Conservation (phyloP, 2,888 invertebrate genomes). For the Adelognathus sp. region DNA sequence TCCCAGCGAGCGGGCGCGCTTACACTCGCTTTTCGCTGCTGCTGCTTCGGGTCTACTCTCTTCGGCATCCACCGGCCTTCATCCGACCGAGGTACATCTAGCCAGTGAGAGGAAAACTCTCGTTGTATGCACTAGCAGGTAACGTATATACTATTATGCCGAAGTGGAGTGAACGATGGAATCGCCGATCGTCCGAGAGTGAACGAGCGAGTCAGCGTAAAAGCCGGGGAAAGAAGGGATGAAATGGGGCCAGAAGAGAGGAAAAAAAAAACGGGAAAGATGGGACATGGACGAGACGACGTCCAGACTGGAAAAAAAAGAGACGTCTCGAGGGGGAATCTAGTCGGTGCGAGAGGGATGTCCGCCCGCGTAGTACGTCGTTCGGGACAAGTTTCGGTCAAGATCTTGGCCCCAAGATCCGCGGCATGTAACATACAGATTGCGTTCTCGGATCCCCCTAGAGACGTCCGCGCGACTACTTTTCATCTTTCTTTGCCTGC, state of each 20-base stretch:
- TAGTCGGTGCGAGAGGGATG: constrained; percentile 33
- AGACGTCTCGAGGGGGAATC: constrained; percentile 4
- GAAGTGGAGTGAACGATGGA: constrained; percentile 46
- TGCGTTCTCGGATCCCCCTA: constrained; percentile 12
- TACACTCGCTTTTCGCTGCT: constrained; percentile 45
- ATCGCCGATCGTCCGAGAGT: constrained; percentile 54
- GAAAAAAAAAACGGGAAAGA: background rate
- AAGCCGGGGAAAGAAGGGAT: constrained; percentile 24
- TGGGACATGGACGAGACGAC: background rate
- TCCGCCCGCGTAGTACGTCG: constrained; percentile 23
- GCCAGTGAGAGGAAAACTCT: constrained; percentile 5
- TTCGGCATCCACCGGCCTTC: constrained; percentile 40
- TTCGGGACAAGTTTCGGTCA: constrained; percentile 16
- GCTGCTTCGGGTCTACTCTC: constrained; percentile 39
- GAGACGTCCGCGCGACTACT: background rate
- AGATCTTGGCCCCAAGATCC: constrained; percentile 13
- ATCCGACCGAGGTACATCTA: constrained; percentile 33
- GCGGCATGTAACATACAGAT: constrained; percentile 5
- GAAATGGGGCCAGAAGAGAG: constrained; percentile 1
- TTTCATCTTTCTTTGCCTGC: background rate
- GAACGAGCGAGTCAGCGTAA: constrained; percentile 42
- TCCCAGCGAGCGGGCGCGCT: constrained; percentile 6
- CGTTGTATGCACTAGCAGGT: constrained; percentile 45
- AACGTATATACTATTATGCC: constrained; percentile 51
- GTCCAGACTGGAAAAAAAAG: constrained; percentile 18